phyloP scores from a whole-genome alignment of 2,797 vertebrate species.

The Momotus momota region DNA sequence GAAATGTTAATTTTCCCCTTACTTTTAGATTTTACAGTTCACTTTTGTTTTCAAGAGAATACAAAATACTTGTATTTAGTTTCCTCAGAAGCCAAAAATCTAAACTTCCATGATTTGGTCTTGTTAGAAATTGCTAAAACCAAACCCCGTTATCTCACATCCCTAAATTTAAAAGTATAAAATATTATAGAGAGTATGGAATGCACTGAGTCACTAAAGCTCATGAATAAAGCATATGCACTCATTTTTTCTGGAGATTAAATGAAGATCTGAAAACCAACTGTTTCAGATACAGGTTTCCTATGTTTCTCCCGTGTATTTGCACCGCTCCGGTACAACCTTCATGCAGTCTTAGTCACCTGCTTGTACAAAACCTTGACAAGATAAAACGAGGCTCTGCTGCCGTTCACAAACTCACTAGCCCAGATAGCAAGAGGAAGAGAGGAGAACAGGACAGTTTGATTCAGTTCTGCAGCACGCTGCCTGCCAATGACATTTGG shows the following conservation, averaged over 20 bases:
- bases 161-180: conserved; percentile 30
- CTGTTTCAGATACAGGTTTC: neutral
- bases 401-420: neutral
- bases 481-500: neutral
- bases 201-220: conserved; percentile 51
- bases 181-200: neutral
- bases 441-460: neutral
- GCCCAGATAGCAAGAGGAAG: neutral
- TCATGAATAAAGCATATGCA: conserved; percentile 52
- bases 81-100: neutral
- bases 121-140: neutral
- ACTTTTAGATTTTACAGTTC: neutral
- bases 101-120: neutral
- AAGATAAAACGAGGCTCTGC: neutral
- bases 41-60: neutral
- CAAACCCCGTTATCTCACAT: neutral
- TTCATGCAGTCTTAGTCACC: neutral
- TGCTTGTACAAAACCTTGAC: neutral
- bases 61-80: neutral
- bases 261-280: neutral
- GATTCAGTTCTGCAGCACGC: neutral
- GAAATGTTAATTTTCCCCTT: neutral
- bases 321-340: neutral
- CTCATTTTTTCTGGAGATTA: conserved; percentile 18
- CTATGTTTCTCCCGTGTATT: neutral